Evolutionary conservation across 2,113 vertebrate genomes (phyloP).

Genomic region (Lota lota): DNA sequence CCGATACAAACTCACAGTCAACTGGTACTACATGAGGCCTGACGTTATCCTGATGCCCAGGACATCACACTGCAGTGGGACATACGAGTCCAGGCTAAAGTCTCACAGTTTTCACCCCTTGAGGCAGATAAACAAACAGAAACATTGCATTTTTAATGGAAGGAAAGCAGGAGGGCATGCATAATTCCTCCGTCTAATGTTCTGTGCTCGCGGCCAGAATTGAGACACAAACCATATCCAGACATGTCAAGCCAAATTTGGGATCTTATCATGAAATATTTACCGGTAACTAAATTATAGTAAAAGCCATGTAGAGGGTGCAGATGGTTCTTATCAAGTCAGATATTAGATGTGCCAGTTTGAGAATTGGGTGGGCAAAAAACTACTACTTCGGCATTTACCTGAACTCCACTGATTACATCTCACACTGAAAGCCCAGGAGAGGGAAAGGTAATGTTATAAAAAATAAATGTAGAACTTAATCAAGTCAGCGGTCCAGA

Average conservation of each 20-base stretch:
- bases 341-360: not conserved
- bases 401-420: not conserved
- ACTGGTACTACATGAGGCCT: too few species aligned
- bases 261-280: slow-evolving; percentile 19
- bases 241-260: slow-evolving; percentile 17
- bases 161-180: slow-evolving; percentile 37
- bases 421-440: not conserved
- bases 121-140: slow-evolving; percentile 51
- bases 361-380: not conserved
- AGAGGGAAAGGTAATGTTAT: too few species aligned
- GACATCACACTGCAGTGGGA: slow-evolving; percentile 44
- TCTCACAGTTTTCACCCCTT: slow-evolving; percentile 34
- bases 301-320: slow-evolving; percentile 13
- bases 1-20: too few species aligned
- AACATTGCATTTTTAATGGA: slow-evolving; percentile 55
- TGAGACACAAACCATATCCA: slow-evolving; percentile 29
- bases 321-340: slow-evolving; percentile 21
- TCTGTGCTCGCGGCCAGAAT: slow-evolving; percentile 23
- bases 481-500: not conserved
- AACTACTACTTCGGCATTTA: slow-evolving; percentile 1
- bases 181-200: slow-evolving; percentile 40
- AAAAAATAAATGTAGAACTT: not conserved
- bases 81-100: slow-evolving; percentile 31
- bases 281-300: slow-evolving; percentile 10
- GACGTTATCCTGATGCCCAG: slow-evolving; percentile 6